Base-by-base conservation (phyloP, 1,140 invertebrate species). In the Anthonomus grandis region DNA sequence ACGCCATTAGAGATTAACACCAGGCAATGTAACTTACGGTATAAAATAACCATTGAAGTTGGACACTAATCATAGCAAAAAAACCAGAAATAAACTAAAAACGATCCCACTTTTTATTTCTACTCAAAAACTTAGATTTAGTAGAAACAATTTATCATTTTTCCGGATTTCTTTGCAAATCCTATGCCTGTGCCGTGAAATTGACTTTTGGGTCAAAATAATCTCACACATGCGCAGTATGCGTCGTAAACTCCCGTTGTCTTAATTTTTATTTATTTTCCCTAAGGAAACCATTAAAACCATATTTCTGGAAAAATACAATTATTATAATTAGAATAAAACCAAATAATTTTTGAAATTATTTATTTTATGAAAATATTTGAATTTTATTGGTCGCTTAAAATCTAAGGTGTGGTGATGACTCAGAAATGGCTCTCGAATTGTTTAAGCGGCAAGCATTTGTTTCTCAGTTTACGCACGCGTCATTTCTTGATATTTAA, bases 1-100 rank as follows among this genome's bases (percentile, higher is more conserved):
- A 69, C 69, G 69, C 69, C 69, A 71, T 71, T 70, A 70, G 60
- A 60, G 54, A 63, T 45, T 57, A 41, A 45, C 48, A 49, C 69
- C 68, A 68, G 66, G 66, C 68, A 70, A 70, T 67, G 66, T 69
- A 61, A 65, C 66, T 66, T 67, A 27, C 34, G 23, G 18, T 17
- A 22, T 13, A 46, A 53, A 23, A 48, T 25, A 27, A 49, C 42
- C 13, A 21, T 41, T 57, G 15, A 50, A 57, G n/a, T 37, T 57
- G 17, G 19, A 34, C 34, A 27, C 18, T 36, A 39, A 60, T 50
- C 45, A 39, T 24, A 27, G 45, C 41, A 47, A 52, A 48, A 59
- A 58, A 22, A 46, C 39, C 38, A n/a, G 18, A 58, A 57, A 45
- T 24, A 56, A 59, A 56, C 57, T 19, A 12, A 42, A 48, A 15